These are phyloP conservation scores for Oryzias sinensis DNA, from an alignment of 2,797 vertebrate genomes.

Conservation along the genomic window DNA sequence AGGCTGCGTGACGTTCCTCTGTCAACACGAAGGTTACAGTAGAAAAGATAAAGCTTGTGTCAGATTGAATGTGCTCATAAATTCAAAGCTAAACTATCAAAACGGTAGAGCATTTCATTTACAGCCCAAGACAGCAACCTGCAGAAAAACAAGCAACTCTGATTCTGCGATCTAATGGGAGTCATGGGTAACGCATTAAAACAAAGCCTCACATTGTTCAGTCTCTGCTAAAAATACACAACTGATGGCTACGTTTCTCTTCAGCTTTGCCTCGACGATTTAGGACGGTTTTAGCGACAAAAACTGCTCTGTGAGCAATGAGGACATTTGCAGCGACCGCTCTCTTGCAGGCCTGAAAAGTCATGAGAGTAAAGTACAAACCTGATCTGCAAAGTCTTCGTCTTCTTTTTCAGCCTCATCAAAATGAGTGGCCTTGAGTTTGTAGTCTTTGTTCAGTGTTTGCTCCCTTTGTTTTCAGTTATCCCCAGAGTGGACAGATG, in stretches of 20 bases:
- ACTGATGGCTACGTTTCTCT: conserved; percentile 20
- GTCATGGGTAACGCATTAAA: conserved; percentile 48
- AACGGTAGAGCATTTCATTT: conserved; percentile 15
- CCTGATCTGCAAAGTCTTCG: conserved; percentile 69
- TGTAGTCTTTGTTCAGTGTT: conserved; percentile 64
- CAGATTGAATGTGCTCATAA: conserved; percentile 29
- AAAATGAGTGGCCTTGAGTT: conserved; percentile 59
- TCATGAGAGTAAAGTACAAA: conserved; percentile 69
- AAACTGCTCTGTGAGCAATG: conserved; percentile 24
- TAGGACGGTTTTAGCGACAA: conserved; percentile 18
- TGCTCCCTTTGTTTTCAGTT: conserved; percentile 79
- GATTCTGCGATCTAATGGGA: conserved; percentile 44
- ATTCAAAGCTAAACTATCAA: conserved; percentile 7
- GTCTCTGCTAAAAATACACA: conserved; percentile 25
- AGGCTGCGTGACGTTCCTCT: conserved; percentile 20
- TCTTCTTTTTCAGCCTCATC: conserved; percentile 63
- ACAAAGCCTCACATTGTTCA: conserved; percentile 31
- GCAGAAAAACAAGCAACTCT: conserved; percentile 30
- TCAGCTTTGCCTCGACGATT: conserved; percentile 9
- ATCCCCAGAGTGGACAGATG: conserved; percentile 84
- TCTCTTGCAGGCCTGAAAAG: conserved; percentile 46
- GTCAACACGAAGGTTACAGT: conserved; percentile 28
- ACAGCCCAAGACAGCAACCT: conserved; percentile 10
- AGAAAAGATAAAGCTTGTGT: conserved; percentile 18
- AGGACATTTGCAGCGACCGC: conserved; percentile 15